Percentiles rank a stretch among this genome's conserved stretches.
These are phyloP conservation scores for Pseudomyrmex dendroicus DNA, from an alignment of 1,140 invertebrate genomes.

Conservation along the genomic window DNA sequence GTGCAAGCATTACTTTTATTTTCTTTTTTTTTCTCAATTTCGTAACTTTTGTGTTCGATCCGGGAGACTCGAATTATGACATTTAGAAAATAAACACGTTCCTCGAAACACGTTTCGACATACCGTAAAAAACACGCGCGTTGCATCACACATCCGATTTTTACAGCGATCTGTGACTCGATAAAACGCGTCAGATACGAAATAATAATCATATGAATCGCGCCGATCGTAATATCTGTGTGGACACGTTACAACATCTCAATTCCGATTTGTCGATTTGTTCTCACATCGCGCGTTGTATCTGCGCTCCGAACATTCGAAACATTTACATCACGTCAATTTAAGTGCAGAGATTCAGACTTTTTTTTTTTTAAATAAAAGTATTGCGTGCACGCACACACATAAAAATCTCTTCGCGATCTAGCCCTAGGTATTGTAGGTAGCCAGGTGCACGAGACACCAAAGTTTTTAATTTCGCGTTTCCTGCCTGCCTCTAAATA, in stretches of 20 bases:
- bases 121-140: not conserved
- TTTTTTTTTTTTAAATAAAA: not conserved
- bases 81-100: not conserved
- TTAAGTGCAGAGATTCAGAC: not conserved
- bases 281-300: not conserved
- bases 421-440: conserved; percentile 70
- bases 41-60: not conserved
- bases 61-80: conserved; percentile 11
- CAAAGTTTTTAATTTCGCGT: conserved; percentile 68
- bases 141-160: conserved; percentile 48
- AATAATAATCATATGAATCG: conserved; percentile 16
- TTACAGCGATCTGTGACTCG: conserved; percentile 18
- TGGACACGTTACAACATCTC: not conserved
- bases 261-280: not conserved
- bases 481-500: conserved; percentile 65
- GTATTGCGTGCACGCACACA: conserved; percentile 30
- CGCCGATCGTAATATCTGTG: not conserved
- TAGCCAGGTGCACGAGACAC: conserved; percentile 77
- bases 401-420: conserved; percentile 21
- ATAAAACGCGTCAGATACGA: conserved; percentile 24
- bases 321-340: not conserved
- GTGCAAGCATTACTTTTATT: conserved; percentile 22
- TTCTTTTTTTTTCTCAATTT: conserved; percentile 25
- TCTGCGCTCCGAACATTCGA: not conserved
- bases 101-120: conserved; percentile 20